Evolutionary conservation across 2,113 vertebrate species (phyloP).

Genomic region (Aptenodytes forsteri): DNA sequence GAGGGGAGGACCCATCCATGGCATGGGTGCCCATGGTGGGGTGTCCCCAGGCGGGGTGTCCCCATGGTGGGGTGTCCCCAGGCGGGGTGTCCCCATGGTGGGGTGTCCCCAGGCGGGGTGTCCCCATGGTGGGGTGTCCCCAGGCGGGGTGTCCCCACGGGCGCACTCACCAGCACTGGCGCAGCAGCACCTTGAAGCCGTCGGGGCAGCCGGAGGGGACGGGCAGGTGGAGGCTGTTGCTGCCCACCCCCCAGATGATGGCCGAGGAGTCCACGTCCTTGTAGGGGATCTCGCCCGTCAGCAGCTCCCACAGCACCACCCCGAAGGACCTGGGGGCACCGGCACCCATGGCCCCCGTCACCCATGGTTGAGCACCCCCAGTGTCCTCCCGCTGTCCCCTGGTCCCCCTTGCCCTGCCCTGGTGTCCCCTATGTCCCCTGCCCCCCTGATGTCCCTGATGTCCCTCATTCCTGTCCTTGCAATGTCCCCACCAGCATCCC

Average conservation of each 20-base stretch:
- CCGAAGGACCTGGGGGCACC: conserved; percentile 89
- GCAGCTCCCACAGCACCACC: conserved; percentile 96
- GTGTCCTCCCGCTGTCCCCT: background rate
- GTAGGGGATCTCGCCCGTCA: conserved; percentile 96
- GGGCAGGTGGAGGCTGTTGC: conserved; percentile 96
- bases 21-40: no score
- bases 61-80: no score
- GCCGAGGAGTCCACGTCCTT: conserved; percentile 97
- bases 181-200: conserved; percentile 95
- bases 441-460: rapidly evolving
- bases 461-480: background rate
- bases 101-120: no score
- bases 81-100: no score
- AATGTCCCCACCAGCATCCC: background rate
- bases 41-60: no score
- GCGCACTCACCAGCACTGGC: conserved; percentile 90
- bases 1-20: no score
- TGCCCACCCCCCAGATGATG: conserved; percentile 98
- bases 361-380: rapidly evolving
- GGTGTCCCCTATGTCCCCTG: background rate
- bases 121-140: background rate
- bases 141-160: rapidly evolving
- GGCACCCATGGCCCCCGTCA: rapidly evolving
- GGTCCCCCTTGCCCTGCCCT: background rate
- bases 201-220: conserved; percentile 95